Evolutionary conservation across 64 coral and sea anemone species (phyloP), one percentile per base, ranked within the genome.

Genomic region (Anthopleura sola): DNA sequence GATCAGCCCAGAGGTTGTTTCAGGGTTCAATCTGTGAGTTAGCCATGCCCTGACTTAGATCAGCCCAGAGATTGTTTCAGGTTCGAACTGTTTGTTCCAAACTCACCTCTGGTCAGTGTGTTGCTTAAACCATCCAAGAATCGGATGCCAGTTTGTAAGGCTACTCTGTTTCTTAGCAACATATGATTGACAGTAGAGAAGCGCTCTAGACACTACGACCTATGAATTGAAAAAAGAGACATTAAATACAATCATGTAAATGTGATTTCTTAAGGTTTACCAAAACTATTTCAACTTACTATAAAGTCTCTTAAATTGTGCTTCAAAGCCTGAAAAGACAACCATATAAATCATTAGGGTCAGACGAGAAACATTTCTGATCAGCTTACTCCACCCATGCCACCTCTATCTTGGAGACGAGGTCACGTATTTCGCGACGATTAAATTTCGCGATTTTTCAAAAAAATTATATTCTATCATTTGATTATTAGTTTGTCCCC

Each of bases 91-190:
- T 68, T 85, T 5, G 40, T 48, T 20, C 13, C 28, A 13, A 21
- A 3, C 36, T 78, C 64, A 94, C 94, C 90, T 91, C 11, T 84
- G 84, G 82, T 99, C 97, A 39, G 86, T 80, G 29, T 75, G 60
- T 24, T 99, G 92, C 78, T 95, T 95, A 66, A 92, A 99, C 97
- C 97, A 99, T 7, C 97, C 97, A 56, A 99, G 85, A 28, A 99
- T 83, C 18, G 97, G 97, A 75, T 99, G 97, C 97, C 97, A 99
- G 80, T 92, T 91, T 10, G 97, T 92, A 15, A 95, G 87, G 39
- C 79, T 92, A 23, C 88, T 94, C n/a, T 99, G 92, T 60, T 99
- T 91, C 84, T 92, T 99, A 17, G 90, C 87, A 58, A 99, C 88
- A 6, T 94, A 95, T 33, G 97, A 92, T 17, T 92, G 97, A 69